These are phyloP conservation scores for Chiroxiphia lanceolata DNA, from an alignment of 2,797 vertebrate genomes.

Conservation along the genomic window DNA sequence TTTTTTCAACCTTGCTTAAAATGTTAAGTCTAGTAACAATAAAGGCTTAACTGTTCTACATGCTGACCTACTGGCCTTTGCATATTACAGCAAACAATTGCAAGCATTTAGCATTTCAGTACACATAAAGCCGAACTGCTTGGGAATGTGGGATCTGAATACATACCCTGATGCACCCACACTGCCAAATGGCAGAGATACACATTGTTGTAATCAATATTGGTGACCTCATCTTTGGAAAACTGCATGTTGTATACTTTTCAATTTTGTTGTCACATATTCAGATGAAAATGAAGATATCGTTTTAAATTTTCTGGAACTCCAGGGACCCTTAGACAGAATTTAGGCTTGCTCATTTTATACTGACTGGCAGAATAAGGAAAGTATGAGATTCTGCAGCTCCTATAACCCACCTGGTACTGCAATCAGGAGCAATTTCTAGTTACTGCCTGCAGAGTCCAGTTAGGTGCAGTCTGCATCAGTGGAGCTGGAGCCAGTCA, in stretches of 20 bases:
- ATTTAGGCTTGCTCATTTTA: not conserved
- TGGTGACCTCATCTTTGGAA: not conserved
- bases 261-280: not conserved
- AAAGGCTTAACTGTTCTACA: constrained; percentile 56
- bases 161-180: not conserved
- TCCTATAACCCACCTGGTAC: not conserved
- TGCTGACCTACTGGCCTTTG: not conserved
- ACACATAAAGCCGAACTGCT: not conserved
- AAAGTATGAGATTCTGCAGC: not conserved
- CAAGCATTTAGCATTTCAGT: constrained; percentile 31
- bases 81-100: constrained; percentile 19
- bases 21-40: constrained; percentile 49
- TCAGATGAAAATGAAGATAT: not conserved
- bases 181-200: not conserved
- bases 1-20: constrained; percentile 57
- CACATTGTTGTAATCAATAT: not conserved
- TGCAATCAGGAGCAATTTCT: not conserved
- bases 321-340: not conserved
- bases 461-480: not conserved
- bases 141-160: not conserved
- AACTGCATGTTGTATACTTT: not conserved
- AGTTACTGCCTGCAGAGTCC: not conserved
- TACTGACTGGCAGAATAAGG: not conserved
- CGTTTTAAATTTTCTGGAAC: not conserved
- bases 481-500: not conserved